These are phyloP conservation scores for Avahi laniger DNA, from an alignment of 2,797 vertebrate species.

Conservation along the genomic window DNA sequence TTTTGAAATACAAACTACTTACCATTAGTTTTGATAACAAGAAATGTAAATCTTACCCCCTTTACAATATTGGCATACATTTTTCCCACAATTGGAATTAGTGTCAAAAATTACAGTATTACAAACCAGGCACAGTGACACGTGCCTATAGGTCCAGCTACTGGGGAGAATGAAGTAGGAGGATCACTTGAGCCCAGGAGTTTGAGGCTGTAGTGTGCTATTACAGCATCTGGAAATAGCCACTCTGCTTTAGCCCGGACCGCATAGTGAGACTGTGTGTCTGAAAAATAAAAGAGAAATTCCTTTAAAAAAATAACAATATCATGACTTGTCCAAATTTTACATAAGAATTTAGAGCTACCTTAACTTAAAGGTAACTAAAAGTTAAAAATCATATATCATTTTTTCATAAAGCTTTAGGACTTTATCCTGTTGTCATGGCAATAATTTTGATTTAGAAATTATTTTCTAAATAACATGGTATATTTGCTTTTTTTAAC, in stretches of 20 bases:
- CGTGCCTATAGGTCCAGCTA: accelerated
- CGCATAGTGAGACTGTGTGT: not conserved
- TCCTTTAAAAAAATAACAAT: not conserved
- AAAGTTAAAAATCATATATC: not conserved
- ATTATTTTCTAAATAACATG: not conserved
- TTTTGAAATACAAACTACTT: not conserved
- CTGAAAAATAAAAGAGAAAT: not conserved
- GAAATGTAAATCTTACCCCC: not conserved
- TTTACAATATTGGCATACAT: not conserved
- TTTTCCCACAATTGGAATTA: not conserved
- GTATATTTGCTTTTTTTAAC: not conserved
- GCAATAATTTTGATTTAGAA: not conserved
- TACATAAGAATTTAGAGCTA: not conserved
- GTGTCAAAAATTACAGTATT: not conserved
- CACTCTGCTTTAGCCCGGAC: not conserved
- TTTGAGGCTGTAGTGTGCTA: not conserved
- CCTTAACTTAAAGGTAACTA: not conserved
- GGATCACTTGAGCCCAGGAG: not conserved
- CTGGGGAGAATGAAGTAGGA: not conserved
- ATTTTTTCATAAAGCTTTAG: not conserved
- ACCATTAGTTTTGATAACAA: not conserved
- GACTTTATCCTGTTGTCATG: not conserved
- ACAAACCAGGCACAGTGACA: not conserved
- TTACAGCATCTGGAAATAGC: not conserved
- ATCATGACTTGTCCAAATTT: not conserved